Evolutionary conservation across 2,113 vertebrate genomes (phyloP).

Genomic region (Mesembrinibis cayennensis): DNA sequence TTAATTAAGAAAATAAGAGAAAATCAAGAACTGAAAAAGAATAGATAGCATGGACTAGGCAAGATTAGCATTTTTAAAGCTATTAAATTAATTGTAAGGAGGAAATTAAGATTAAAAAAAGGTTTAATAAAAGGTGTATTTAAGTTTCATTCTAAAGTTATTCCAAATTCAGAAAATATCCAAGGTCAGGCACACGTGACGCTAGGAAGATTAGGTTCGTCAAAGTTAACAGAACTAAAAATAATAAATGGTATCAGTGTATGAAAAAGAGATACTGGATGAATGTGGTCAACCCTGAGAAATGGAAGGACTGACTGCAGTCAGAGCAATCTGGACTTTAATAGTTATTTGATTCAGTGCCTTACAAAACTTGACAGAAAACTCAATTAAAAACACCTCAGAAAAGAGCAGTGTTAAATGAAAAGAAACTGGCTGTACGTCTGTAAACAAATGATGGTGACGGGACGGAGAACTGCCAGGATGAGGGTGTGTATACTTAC

Average conservation of each 20-base stretch:
- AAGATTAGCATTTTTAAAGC: not conserved
- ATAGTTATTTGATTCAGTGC: not conserved
- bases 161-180: not conserved
- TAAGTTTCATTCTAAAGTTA: not conserved
- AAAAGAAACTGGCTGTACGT: not conserved
- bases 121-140: not conserved
- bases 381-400: not conserved
- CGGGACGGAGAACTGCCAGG: not conserved
- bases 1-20: not conserved
- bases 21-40: not conserved
- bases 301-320: not conserved
- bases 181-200: not conserved
- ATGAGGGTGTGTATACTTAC: rapidly evolving
- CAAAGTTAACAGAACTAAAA: not conserved
- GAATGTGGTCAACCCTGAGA: not conserved
- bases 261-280: not conserved
- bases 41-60: not conserved
- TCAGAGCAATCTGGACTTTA: not conserved
- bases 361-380: not conserved
- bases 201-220: not conserved
- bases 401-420: not conserved
- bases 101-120: not conserved
- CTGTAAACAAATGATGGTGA: not conserved
- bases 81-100: not conserved
- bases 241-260: not conserved